These are phyloP conservation scores for Hybos culiciformis DNA, from an alignment of 2,888 invertebrate species.

Conservation along the genomic window DNA sequence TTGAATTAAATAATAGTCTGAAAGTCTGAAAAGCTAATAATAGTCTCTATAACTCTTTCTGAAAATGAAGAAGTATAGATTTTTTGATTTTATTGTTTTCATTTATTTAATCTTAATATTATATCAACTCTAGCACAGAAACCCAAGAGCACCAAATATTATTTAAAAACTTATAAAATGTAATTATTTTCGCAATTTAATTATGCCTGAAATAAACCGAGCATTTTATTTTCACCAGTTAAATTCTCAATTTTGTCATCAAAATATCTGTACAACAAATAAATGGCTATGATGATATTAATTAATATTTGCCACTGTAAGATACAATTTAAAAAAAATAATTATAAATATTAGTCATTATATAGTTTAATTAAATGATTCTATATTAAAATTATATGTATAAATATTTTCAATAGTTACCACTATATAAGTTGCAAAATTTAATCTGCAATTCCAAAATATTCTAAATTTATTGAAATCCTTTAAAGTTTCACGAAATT, in stretches of 20 bases:
- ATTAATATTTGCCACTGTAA: not conserved
- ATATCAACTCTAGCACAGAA: no score
- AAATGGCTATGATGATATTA: not conserved
- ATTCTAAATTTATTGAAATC: not conserved
- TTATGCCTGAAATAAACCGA: no score
- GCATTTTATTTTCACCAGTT: not conserved
- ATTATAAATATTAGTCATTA: not conserved
- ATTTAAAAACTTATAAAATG: no score
- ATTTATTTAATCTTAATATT: no score
- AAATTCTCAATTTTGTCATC: not conserved
- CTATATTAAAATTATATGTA: not conserved
- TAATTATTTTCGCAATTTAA: no score
- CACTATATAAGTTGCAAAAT: not conserved
- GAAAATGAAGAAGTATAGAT: no score
- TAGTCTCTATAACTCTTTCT: no score
- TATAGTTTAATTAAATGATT: not conserved
- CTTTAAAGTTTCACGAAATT: not conserved
- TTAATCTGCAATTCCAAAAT: not conserved
- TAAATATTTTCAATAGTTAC: not conserved
- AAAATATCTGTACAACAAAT: not conserved
- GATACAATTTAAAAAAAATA: not conserved
- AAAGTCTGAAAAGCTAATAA: no score
- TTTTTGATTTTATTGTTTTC: no score
- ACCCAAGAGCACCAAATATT: no score
- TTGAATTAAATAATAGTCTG: no score